Evolutionary conservation across 1,140 invertebrate species (phyloP).

Genomic region (Plectrocnemia conspersa): DNA sequence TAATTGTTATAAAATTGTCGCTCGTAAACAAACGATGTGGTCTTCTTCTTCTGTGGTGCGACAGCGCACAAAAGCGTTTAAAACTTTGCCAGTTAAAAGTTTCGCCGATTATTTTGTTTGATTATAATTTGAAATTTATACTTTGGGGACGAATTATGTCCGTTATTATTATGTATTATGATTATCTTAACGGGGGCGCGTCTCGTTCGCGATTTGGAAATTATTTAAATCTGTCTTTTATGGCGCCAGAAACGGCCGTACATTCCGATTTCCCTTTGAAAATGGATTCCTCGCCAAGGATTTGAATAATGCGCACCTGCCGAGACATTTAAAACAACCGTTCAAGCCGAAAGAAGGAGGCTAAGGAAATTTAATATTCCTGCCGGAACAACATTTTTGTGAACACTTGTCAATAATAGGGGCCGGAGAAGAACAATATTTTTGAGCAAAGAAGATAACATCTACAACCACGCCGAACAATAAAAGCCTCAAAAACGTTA

Average conservation of each 20-base stretch:
- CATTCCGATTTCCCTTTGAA: slow-evolving; percentile 2
- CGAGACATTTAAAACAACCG: slow-evolving; percentile 9
- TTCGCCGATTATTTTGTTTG: slow-evolving; percentile 23
- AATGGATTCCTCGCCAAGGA: slow-evolving; percentile 2
- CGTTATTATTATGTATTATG: too few relatives aligned
- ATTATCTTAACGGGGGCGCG: neutral
- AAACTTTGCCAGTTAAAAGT: slow-evolving; percentile 19
- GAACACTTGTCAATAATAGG: too few relatives aligned
- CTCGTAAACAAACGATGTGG: too few relatives aligned
- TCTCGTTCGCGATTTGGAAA: slow-evolving; percentile 1
- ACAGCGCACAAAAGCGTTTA: slow-evolving; percentile 19
- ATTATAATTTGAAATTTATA: slow-evolving; percentile 27
- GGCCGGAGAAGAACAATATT: too few relatives aligned
- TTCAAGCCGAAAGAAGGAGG: slow-evolving; percentile 2
- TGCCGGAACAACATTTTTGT: too few relatives aligned
- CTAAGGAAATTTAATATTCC: slow-evolving; percentile 20
- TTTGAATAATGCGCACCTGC: slow-evolving; percentile 21
- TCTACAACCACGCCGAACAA: too few relatives aligned
- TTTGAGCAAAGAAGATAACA: too few relatives aligned
- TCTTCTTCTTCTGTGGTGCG: too few relatives aligned
- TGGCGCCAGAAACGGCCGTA: neutral
- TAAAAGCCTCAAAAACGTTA: too few relatives aligned
- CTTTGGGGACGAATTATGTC: too few relatives aligned
- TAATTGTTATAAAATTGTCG: too few relatives aligned
- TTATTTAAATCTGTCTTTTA: slow-evolving; percentile 19